phyloP scores from a whole-genome alignment of 2,888 invertebrate species.

The Eustalomyia histrio region DNA sequence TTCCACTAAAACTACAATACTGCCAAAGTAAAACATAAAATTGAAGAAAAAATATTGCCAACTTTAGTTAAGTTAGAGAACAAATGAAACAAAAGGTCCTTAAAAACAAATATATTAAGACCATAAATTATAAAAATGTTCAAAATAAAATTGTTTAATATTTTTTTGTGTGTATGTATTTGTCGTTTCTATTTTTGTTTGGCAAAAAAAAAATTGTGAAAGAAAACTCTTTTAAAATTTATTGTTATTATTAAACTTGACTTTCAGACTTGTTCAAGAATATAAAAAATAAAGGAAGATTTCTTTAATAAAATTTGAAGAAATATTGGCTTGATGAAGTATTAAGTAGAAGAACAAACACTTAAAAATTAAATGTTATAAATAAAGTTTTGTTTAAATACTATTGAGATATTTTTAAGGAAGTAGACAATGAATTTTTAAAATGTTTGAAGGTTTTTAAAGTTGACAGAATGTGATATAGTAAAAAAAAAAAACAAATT shows the following conservation, averaged over 20 bases:
- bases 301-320: slow-evolving; percentile 7
- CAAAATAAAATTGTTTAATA: slow-evolving; percentile 25
- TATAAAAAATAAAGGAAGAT: no score
- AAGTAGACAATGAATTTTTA: not conserved
- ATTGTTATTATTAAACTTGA: slow-evolving; percentile 33
- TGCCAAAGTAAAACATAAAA: not conserved
- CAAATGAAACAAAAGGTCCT: slow-evolving; percentile 10
- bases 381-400: not conserved
- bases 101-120: slow-evolving; percentile 20
- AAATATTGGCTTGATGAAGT: slow-evolving; percentile 39
- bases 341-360: slow-evolving; percentile 15
- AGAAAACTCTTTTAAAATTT: slow-evolving; percentile 3
- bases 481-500: no score
- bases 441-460: not conserved
- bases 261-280: slow-evolving; percentile 31
- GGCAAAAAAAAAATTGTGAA: not conserved
- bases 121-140: slow-evolving; percentile 54
- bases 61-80: slow-evolving; percentile 1
- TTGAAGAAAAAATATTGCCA: not conserved
- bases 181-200: slow-evolving; percentile 18
- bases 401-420: not conserved
- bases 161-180: slow-evolving; percentile 1
- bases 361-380: slow-evolving; percentile 1
- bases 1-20: not conserved
- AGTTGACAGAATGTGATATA: not conserved